Conservation (phyloP, 2,113 vertebrate genomes). For the Aldabrachelys gigantea region DNA sequence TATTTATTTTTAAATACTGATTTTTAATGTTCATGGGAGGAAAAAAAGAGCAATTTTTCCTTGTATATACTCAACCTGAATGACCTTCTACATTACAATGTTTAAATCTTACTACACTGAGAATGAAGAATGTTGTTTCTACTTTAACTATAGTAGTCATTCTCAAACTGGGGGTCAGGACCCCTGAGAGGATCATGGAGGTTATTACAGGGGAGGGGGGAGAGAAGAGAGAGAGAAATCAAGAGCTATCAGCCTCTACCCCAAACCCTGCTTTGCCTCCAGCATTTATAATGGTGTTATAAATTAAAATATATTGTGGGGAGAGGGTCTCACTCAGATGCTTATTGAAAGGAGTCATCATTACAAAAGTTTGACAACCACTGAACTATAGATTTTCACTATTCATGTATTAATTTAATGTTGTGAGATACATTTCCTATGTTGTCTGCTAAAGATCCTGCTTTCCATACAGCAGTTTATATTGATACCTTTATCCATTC, state of each 20-base stretch:
- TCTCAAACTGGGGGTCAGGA: too few relatives aligned
- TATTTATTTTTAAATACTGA: not conserved
- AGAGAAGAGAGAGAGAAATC: too few relatives aligned
- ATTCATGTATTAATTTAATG: not conserved
- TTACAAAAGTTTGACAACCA: too few relatives aligned
- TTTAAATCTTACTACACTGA: not conserved
- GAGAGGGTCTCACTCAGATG: too few relatives aligned
- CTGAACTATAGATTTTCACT: not conserved
- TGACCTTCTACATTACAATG: not conserved
- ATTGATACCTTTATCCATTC: not conserved
- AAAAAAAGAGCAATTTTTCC: not conserved
- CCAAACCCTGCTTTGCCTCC: too few relatives aligned
- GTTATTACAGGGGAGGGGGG: too few relatives aligned
- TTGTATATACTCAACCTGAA: not conserved
- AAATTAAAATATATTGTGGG: too few relatives aligned
- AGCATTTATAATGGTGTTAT: too few relatives aligned
- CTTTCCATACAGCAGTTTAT: not conserved
- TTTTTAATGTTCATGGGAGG: not conserved
- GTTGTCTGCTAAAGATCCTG: not conserved
- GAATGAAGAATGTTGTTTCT: not conserved
- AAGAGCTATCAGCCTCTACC: too few relatives aligned
- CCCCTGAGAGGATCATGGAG: too few relatives aligned
- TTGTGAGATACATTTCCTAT: not conserved
- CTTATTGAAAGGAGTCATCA: too few relatives aligned
- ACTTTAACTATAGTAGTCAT: not conserved